Evolutionary conservation across 2,888 invertebrate species (phyloP).

Genomic region (Monochamus alternatus): DNA sequence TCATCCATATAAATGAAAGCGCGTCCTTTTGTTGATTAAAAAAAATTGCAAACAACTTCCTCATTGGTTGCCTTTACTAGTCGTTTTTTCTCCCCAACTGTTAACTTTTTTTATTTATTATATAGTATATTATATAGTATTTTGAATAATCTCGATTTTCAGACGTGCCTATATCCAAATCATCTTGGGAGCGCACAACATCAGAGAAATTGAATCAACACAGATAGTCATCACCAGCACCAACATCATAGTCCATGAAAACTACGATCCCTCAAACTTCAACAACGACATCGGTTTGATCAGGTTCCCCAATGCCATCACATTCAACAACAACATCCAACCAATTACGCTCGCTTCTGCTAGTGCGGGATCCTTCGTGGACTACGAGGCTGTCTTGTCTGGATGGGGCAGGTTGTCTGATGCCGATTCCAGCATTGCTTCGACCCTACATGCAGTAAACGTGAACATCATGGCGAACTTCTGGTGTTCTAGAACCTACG

Average conservation of each 20-base stretch:
- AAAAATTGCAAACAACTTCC: too few relatives aligned
- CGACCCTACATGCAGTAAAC: neutral
- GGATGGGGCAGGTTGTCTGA: neutral
- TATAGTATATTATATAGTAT: too few relatives aligned
- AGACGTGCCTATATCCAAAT: neutral
- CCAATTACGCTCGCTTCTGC: neutral
- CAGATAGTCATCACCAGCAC: conserved; percentile 24
- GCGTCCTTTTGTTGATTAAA: too few relatives aligned
- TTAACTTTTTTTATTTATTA: too few relatives aligned
- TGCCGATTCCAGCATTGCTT: neutral
- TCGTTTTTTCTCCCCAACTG: too few relatives aligned
- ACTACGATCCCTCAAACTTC: neutral
- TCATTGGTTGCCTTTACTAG: too few relatives aligned
- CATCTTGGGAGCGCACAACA: conserved; percentile 24
- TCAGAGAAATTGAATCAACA: conserved; percentile 18
- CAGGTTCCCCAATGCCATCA: neutral
- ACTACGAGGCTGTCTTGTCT: neutral
- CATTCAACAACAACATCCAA: conserved; percentile 3
- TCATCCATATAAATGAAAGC: too few relatives aligned
- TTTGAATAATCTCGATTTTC: neutral
- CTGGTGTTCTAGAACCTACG: neutral
- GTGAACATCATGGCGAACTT: neutral
- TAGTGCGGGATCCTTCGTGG: neutral
- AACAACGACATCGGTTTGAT: conserved; percentile 5
- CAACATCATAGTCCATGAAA: conserved; percentile 27